A percentile compares a stretch with the other conserved stretches of the same genome.
Conservation (phyloP, 2,888 invertebrate genomes). For the Danaus chrysippus region DNA sequence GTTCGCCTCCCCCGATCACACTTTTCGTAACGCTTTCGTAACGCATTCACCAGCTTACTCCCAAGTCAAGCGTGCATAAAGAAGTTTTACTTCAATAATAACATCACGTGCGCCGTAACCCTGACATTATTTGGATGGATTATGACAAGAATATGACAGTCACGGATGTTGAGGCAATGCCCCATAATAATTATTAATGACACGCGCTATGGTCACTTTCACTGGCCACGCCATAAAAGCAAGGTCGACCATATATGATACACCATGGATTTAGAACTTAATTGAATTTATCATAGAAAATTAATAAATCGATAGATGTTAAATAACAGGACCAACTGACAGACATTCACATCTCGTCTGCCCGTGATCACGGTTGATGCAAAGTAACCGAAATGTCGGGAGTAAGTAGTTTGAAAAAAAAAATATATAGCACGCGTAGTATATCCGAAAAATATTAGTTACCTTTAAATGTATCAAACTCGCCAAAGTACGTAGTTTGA, state of each 20-base stretch:
- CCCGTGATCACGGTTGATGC: no score
- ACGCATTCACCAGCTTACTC: no score
- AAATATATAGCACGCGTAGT: no score
- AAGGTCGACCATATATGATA: slow-evolving; percentile 21
- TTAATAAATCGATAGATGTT: not conserved
- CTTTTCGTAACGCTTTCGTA: no score
- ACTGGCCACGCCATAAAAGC: slow-evolving; percentile 38
- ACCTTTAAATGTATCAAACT: not conserved
- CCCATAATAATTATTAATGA: slow-evolving; percentile 43
- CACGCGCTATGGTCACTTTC: slow-evolving; percentile 39
- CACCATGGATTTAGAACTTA: slow-evolving; percentile 13
- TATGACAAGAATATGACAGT: slow-evolving; percentile 27
- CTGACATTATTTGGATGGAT: not conserved
- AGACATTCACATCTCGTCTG: no score
- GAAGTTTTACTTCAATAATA: no score
- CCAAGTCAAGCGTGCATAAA: no score
- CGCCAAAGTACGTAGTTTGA: not conserved
- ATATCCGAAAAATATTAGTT: no score
- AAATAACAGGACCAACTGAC: no score
- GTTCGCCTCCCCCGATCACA: no score
- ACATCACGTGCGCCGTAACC: not conserved
- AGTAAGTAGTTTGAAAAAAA: no score
- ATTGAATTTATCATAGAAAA: not conserved
- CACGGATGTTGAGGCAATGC: slow-evolving; percentile 57
- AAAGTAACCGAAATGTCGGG: no score